Evolutionary conservation across 2,113 vertebrate genomes (phyloP), one percentile per base, ranked within the genome.

Genomic region (Falcunculus frontatus): DNA sequence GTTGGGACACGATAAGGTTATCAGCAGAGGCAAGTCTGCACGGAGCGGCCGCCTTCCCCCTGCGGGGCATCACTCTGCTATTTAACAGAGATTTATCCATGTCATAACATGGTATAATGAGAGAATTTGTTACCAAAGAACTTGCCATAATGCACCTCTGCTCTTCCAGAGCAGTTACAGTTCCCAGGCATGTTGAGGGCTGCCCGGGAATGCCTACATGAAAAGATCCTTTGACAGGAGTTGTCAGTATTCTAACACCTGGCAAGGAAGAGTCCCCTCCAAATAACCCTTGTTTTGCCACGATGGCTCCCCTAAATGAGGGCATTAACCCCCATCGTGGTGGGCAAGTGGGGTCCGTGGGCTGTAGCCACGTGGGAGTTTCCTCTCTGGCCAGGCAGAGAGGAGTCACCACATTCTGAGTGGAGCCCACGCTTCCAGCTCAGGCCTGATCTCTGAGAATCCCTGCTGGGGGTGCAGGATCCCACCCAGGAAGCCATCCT

Each of bases 91-190:
- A 85, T 89, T 97, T 97, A 96, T 97, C 96, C 89, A 49, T 98
- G 98, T 98, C 98, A 98, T 97, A 98, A 98, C 97, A 98, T 85
- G 95, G 97, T 95, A 97, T 95, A 94, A 92, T 87, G 96, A 96
- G 95, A 94, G 96, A 96, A 95, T 84, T 93, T 97, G 94, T 97
- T 93, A 95, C 94, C 83, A 83, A 93, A 95, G 95, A 95, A 81
- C 96, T 96, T 83, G 94, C 95, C 95, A 90, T 94, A 92, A 96
- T 89, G 96, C 87, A 81, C 95, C 84, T 95, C 95, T 92, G 9
- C 97, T 96, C 92, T 95, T 94, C 95, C 95, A 90, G 93, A 93
- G 95, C 95, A 83, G 89, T 96, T 93, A 76, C 44, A 86, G 94
- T 97, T 97, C 92, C 96, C 96, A 95, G 98, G 93, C 98, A 59